These are phyloP conservation scores for Elysia chlorotica DNA, from an alignment of 1,140 invertebrate species.

Conservation along the genomic window DNA sequence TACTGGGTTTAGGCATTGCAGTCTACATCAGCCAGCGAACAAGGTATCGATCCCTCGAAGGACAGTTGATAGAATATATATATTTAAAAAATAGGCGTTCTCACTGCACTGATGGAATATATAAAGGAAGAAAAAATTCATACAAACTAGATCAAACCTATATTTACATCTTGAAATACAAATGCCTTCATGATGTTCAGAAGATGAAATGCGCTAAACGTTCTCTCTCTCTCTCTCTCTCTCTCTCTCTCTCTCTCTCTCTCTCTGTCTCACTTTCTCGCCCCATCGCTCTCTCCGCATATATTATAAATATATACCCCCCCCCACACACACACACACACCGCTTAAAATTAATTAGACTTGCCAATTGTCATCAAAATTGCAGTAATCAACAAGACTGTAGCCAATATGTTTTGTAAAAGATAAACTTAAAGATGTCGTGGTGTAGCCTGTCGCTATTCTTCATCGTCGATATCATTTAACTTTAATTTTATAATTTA, in stretches of 20 bases:
- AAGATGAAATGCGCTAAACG: neutral
- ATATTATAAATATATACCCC: too few relatives aligned
- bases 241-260: conserved; percentile 6
- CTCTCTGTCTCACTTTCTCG: neutral
- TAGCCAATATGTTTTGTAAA: too few relatives aligned
- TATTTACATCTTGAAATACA: neutral
- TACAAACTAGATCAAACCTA: neutral
- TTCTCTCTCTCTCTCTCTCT: conserved; percentile 11
- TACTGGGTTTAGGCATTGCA: neutral
- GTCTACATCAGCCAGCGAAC: neutral
- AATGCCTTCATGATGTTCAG: neutral
- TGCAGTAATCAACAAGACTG: too few relatives aligned
- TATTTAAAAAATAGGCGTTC: neutral
- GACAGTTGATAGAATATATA: too few relatives aligned
- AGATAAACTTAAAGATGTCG: too few relatives aligned
- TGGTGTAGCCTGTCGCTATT: too few relatives aligned
- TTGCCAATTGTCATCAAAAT: too few relatives aligned
- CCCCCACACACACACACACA: too few relatives aligned
- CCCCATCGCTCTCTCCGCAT: too few relatives aligned
- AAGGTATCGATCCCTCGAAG: neutral
- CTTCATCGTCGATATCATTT: too few relatives aligned
- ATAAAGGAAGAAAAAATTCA: neutral
- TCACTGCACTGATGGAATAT: neutral
- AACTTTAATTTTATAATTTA: too few relatives aligned
- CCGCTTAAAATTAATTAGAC: too few relatives aligned